These are phyloP conservation scores for Shargacucullia verbasci DNA, from an alignment of 2,888 invertebrate genomes.

Conservation along the genomic window DNA sequence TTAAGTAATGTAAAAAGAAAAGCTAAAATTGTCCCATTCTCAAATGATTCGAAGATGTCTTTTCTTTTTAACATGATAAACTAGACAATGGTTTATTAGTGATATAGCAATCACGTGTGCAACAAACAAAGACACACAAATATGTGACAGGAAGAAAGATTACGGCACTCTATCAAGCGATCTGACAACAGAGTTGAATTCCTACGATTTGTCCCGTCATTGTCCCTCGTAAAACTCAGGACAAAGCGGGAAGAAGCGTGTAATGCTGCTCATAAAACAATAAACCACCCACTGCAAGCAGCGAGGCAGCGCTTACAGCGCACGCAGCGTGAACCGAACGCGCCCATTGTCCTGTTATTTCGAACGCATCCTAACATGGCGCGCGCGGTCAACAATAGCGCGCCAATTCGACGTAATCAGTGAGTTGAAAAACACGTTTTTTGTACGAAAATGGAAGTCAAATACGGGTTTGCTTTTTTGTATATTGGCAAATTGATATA, in stretches of 20 bases:
- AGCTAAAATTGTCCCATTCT: background rate
- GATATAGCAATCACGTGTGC: slow-evolving; percentile 59
- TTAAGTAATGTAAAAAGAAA: too few relatives aligned
- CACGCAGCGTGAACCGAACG: slow-evolving; percentile 54
- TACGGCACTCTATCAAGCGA: slow-evolving; percentile 75
- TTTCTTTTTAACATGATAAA: slow-evolving; percentile 37
- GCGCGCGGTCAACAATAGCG: slow-evolving; percentile 60
- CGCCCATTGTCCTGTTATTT: slow-evolving; percentile 52
- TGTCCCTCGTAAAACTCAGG: slow-evolving; percentile 68
- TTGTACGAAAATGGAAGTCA: slow-evolving; percentile 23
- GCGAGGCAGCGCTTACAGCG: slow-evolving; percentile 39
- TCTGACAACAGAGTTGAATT: slow-evolving; percentile 77
- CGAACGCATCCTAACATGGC: slow-evolving; percentile 60
- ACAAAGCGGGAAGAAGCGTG: slow-evolving; percentile 72
- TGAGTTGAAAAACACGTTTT: slow-evolving; percentile 53
- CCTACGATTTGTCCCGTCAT: slow-evolving; percentile 77
- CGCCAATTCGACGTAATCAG: slow-evolving; percentile 62
- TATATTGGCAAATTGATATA: slow-evolving; percentile 2
- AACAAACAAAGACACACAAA: slow-evolving; percentile 62
- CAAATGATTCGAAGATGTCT: slow-evolving; percentile 17
- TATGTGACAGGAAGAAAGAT: slow-evolving; percentile 82
- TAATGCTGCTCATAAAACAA: slow-evolving; percentile 81
- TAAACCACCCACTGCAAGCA: slow-evolving; percentile 80
- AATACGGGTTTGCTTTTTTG: slow-evolving; percentile 26
- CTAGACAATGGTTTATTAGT: slow-evolving; percentile 56